Evolutionary conservation across 2,888 invertebrate genomes (phyloP).

Genomic region (Drosophila quinaria): DNA sequence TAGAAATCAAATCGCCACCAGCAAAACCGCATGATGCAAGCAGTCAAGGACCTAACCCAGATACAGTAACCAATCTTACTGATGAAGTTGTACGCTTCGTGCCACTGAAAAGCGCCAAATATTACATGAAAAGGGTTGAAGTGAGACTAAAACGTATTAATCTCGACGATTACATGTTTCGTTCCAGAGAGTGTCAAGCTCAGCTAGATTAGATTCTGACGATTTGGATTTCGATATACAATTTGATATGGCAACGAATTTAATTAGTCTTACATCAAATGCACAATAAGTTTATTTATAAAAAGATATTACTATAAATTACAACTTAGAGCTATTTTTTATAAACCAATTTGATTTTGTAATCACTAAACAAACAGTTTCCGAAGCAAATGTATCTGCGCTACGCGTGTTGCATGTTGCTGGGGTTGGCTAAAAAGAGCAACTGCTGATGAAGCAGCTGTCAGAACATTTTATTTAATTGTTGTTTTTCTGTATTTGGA

Average conservation of each 20-base stretch:
- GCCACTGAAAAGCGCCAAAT: constrained; percentile 41
- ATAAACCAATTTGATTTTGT: constrained; percentile 42
- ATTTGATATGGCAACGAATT: not conserved
- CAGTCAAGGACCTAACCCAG: not conserved
- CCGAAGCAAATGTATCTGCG: constrained; percentile 35
- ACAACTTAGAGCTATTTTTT: constrained; percentile 67
- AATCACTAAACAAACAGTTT: constrained; percentile 60
- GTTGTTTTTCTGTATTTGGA: constrained; percentile 37
- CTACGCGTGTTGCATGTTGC: constrained; percentile 2
- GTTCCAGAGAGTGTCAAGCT: not conserved
- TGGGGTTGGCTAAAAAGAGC: not conserved
- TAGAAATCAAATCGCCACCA: constrained; percentile 9
- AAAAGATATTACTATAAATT: constrained; percentile 79
- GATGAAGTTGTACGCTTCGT: constrained; percentile 21
- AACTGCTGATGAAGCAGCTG: not conserved
- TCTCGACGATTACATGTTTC: constrained; percentile 49
- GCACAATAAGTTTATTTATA: constrained; percentile 78
- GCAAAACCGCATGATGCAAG: not conserved
- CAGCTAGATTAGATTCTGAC: not conserved
- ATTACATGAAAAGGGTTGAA: constrained; percentile 45
- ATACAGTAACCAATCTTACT: not conserved
- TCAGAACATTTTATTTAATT: constrained; percentile 40
- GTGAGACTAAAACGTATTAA: constrained; percentile 61
- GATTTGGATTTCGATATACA: not conserved
- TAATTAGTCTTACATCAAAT: constrained; percentile 62